A percentile compares a stretch with the other conserved stretches of the same genome.
Evolutionary conservation across 2,113 vertebrate genomes (phyloP).

Genomic region (Gopherus evgoodei): DNA sequence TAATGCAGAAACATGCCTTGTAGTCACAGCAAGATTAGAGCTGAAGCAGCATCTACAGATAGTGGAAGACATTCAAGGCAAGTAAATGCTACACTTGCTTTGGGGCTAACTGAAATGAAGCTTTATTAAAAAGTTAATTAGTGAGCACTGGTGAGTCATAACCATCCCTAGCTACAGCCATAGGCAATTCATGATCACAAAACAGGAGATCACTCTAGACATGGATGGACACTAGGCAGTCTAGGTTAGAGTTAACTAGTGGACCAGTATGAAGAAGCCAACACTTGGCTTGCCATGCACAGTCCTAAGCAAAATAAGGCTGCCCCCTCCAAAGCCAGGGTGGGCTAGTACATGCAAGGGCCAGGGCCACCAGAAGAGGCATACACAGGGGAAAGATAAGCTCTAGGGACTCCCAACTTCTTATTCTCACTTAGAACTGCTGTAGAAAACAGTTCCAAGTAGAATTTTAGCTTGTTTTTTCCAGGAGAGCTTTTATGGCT

Average conservation of each 20-base stretch:
- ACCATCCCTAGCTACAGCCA: neutral
- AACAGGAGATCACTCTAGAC: neutral
- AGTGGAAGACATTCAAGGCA: neutral
- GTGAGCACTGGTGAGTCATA: neutral
- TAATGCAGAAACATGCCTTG: neutral
- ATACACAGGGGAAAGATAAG: neutral
- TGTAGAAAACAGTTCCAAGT: too few relatives aligned
- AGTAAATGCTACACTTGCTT: neutral
- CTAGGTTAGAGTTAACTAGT: neutral
- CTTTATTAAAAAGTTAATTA: neutral
- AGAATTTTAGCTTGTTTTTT: neutral
- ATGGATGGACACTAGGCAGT: neutral
- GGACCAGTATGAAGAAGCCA: neutral
- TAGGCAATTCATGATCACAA: neutral
- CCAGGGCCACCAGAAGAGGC: neutral
- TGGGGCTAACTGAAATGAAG: neutral
- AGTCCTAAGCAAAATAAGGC: neutral
- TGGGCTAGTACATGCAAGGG: neutral
- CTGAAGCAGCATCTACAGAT: neutral
- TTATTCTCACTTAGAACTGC: neutral
- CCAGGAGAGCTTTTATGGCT: neutral
- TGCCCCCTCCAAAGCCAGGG: neutral
- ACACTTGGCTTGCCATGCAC: neutral
- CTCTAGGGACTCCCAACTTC: neutral
- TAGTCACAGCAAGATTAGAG: neutral